Evolutionary conservation across 2,797 vertebrate genomes (phyloP).

Genomic region (Furcifer pardalis): DNA sequence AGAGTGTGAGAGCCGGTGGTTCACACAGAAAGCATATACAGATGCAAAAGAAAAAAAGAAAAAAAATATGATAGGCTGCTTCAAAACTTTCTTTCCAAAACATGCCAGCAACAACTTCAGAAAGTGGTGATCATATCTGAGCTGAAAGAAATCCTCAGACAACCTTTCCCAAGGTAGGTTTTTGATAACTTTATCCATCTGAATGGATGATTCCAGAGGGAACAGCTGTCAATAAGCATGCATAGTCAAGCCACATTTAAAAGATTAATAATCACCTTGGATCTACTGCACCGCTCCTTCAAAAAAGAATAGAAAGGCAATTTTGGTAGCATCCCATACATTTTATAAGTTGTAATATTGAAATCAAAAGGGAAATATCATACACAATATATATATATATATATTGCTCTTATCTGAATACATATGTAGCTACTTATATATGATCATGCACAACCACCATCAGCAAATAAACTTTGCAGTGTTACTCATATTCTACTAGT

Average conservation of each 20-base stretch:
- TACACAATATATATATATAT: neutral
- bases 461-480: constrained; percentile 1
- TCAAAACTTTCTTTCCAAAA: constrained; percentile 35
- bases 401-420: neutral
- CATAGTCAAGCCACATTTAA: constrained; percentile 21
- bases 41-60: constrained; percentile 40
- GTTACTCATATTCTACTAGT: neutral
- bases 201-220: constrained; percentile 12
- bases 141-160: constrained; percentile 20
- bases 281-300: constrained; percentile 38
- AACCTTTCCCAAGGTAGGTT: constrained; percentile 13
- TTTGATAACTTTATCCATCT: constrained; percentile 27
- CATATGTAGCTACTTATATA: neutral
- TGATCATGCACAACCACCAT: neutral
- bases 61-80: constrained; percentile 8
- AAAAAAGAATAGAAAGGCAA: constrained; percentile 41
- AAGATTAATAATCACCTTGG: constrained; percentile 34
- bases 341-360: constrained; percentile 22
- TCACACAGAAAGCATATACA: constrained; percentile 44
- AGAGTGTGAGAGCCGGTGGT: constrained; percentile 2
- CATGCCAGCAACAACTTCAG: constrained; percentile 13
- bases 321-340: constrained; percentile 29
- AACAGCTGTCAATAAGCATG: constrained; percentile 35
- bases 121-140: constrained; percentile 30
- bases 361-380: constrained; percentile 13